These are phyloP conservation scores for Scartelaos histophorus DNA, from an alignment of 2,113 vertebrate species.

Conservation along the genomic window DNA sequence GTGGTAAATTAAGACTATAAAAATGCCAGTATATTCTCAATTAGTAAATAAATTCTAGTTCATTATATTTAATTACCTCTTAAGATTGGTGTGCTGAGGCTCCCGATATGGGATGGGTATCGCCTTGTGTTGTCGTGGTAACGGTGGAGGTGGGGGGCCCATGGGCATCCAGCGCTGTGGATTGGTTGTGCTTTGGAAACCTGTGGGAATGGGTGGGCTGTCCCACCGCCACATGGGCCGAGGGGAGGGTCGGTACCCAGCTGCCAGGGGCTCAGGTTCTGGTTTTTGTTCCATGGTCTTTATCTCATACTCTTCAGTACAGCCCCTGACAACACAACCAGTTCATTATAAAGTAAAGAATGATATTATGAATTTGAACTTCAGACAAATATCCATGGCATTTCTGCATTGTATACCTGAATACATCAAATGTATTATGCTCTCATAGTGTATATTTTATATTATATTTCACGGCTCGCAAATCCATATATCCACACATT, in stretches of 20 bases:
- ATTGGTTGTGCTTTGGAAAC: conserved; percentile 72
- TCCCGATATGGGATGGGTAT: conserved; percentile 83
- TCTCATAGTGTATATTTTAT: no score
- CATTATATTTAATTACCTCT: conserved; percentile 72
- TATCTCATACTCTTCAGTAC: conserved; percentile 87
- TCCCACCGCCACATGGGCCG: conserved; percentile 87
- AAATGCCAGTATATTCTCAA: neutral
- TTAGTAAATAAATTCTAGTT: neutral
- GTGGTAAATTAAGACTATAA: neutral
- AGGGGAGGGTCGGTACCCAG: conserved; percentile 80
- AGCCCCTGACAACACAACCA: conserved; percentile 78
- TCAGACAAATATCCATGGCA: no score
- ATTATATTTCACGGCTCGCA: no score
- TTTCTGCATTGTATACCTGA: neutral
- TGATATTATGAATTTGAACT: neutral
- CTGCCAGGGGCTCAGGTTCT: conserved; percentile 78
- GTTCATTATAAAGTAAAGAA: neutral
- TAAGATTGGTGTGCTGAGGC: conserved; percentile 79
- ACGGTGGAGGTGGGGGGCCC: conserved; percentile 65
- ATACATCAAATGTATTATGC: no score
- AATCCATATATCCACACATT: neutral
- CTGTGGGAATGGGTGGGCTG: conserved; percentile 75
- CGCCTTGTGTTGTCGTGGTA: conserved; percentile 77
- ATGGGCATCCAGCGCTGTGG: conserved; percentile 78
- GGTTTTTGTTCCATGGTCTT: conserved; percentile 82